Evolutionary conservation across 2,888 invertebrate genomes (phyloP).

Genomic region (Dicyrtoma fusca): DNA sequence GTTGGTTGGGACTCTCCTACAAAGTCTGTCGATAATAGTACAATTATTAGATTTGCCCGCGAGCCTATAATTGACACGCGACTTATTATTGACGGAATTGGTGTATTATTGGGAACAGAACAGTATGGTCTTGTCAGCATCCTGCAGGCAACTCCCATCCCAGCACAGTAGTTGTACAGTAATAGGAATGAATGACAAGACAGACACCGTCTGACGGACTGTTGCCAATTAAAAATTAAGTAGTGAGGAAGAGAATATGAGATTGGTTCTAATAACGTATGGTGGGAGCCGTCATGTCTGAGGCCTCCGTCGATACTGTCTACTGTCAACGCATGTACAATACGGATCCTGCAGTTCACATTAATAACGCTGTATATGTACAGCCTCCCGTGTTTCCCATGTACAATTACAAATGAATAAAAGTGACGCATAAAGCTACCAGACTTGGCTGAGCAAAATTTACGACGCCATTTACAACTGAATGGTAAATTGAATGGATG

Average conservation of each 20-base stretch:
- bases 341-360: too few relatives aligned
- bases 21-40: neutral
- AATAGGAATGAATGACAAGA: slow-evolving; percentile 7
- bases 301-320: too few relatives aligned
- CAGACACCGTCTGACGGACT: slow-evolving; percentile 15
- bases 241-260: neutral
- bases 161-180: neutral
- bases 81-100: slow-evolving; percentile 6
- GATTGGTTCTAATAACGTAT: neutral
- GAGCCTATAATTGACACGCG: slow-evolving; percentile 24
- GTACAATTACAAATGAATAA: neutral
- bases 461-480: too few relatives aligned
- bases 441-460: neutral
- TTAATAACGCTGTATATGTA: too few relatives aligned
- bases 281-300: neutral
- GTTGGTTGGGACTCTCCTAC: slow-evolving; percentile 1
- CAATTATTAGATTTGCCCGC: neutral
- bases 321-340: too few relatives aligned
- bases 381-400: neutral
- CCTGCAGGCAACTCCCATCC: neutral
- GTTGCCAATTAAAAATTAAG: slow-evolving; percentile 25
- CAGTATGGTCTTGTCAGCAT: slow-evolving; percentile 2
- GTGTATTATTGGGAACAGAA: too few relatives aligned
- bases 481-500: too few relatives aligned
- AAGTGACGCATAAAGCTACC: neutral